Evolutionary conservation across 1,140 invertebrate species (phyloP).

Genomic region (Drosophila kikkawai): DNA sequence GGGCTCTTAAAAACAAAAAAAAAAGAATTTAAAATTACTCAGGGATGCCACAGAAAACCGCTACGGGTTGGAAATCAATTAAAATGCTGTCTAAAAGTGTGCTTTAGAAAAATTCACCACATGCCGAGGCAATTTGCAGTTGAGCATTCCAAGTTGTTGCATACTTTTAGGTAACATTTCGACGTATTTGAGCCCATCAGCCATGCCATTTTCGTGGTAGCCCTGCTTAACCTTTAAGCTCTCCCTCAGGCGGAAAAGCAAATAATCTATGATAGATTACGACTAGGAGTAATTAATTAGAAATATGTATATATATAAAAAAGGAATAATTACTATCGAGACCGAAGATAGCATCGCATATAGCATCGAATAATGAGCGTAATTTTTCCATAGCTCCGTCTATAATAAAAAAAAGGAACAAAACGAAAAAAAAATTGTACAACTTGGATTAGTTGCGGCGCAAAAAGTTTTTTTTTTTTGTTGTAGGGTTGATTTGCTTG

Average conservation of each 20-base stretch:
- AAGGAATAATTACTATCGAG: slow-evolving; percentile 83
- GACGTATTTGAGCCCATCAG: not conserved
- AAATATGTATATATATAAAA: slow-evolving; percentile 73
- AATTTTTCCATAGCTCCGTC: slow-evolving; percentile 83
- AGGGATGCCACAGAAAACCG: not conserved
- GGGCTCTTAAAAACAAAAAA: slow-evolving; percentile 77
- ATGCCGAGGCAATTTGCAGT: not conserved
- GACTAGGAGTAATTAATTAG: slow-evolving; percentile 74
- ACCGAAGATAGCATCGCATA: slow-evolving; percentile 83
- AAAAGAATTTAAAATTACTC: slow-evolving; percentile 45
- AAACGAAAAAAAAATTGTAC: slow-evolving; percentile 78
- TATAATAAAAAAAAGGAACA: slow-evolving; percentile 69
- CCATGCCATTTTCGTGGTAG: not conserved
- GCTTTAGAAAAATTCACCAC: not conserved
- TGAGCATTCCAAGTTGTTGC: not conserved
- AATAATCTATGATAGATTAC: slow-evolving; percentile 58
- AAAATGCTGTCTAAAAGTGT: not conserved
- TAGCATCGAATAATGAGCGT: slow-evolving; percentile 84
- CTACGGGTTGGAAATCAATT: not conserved
- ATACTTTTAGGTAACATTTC: not conserved
- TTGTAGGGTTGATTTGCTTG: slow-evolving; percentile 35
- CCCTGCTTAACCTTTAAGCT: slow-evolving; percentile 32
- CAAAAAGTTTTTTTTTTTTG: slow-evolving; percentile 45
- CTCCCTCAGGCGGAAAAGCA: slow-evolving; percentile 22
- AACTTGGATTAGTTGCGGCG: slow-evolving; percentile 78